Evolutionary conservation across 2,797 vertebrate species (phyloP), one percentile per base, ranked within the genome.

Genomic region (Lepilemur ruficaudatus): DNA sequence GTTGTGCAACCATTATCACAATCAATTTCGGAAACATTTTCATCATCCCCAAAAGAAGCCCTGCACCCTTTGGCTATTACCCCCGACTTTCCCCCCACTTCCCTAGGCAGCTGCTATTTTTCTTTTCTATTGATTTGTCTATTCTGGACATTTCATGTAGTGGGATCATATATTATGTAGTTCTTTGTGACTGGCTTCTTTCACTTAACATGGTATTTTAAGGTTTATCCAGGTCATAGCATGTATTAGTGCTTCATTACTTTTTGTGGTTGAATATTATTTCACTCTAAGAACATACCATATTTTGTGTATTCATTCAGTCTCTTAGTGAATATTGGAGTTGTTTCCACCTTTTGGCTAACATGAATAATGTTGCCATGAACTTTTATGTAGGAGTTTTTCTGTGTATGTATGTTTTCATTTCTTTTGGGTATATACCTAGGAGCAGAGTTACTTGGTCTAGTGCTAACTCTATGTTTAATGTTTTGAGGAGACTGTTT

Each of bases 11-110:
- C 22, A 22, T 59, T n/a, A 38, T 8, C 25, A 28, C 63, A 15
- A 3, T 81, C 59, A 61, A 7, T n/a, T 76, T 85, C 2, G 20
- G 72, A 93, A 93, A 55, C 18, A 57, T 46, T 90, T 96, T 22
- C 35, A 84, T 82, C 25, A 41, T 14, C 10, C 18, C 9, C 0
- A 23, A 69, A 72, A 93, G 35, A 72, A 46, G 32, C 1, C n/a
- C 20, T 7, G 13, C 1, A 22, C 5, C 7, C 23, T 17, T 80
- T 79, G 46, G 8, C 25, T n/a, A 9, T 35, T 35, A 35, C 11
- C 13, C 38, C 22, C 38, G 23, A 32, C 0, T 73, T n/a, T 20
- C 4, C 11, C 5, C 13, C 11, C 8, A 7, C 0, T 48, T 38
- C 20, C 38, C 32, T 48, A 17, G 57, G 32, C 30, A 38, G 41